Percentiles rank a stretch among this genome's conserved stretches.
Evolutionary conservation across 35 echinoderm and acorn worm genomes (phyloP).

Genomic region (Acanthaster planci): DNA sequence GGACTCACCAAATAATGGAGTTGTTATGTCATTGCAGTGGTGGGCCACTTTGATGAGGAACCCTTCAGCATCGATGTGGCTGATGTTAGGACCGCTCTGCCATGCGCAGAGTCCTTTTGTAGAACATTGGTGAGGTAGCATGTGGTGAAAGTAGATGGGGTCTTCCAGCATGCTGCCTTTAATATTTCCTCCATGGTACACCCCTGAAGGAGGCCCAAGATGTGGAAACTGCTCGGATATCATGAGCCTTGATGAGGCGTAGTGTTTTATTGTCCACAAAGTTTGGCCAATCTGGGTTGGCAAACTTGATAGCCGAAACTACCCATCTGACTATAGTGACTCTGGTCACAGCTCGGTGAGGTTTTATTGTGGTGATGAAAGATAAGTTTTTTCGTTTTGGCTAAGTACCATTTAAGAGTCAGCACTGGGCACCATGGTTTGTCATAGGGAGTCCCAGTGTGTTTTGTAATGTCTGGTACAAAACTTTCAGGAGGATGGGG

Average conservation of each 20-base stretch:
- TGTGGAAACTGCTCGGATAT: background rate
- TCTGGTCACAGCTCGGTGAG: background rate
- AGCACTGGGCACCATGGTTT: constrained; percentile 21
- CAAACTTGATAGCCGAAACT: background rate
- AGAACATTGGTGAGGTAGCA: constrained; percentile 39
- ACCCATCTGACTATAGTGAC: background rate
- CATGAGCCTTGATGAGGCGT: background rate
- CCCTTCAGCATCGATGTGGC: too few relatives aligned
- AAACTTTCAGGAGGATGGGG: background rate
- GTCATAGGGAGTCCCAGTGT: background rate
- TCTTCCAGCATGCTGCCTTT: constrained; percentile 32
- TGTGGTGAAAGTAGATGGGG: constrained; percentile 33
- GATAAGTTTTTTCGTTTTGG: background rate
- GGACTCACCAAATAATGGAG: too few relatives aligned
- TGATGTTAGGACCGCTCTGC: too few relatives aligned
- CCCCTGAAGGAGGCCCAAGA: background rate
- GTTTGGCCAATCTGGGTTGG: background rate
- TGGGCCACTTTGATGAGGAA: too few relatives aligned
- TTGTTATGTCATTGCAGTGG: too few relatives aligned
- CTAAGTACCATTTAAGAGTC: constrained; percentile 5
- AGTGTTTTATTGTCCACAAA: too few relatives aligned
- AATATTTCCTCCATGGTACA: constrained; percentile 34
- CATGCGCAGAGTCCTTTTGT: too few relatives aligned
- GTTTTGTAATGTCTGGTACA: background rate
- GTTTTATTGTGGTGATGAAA: background rate